These are phyloP conservation scores for Aphis craccivora DNA, from an alignment of 1,140 invertebrate species.

Conservation along the genomic window DNA sequence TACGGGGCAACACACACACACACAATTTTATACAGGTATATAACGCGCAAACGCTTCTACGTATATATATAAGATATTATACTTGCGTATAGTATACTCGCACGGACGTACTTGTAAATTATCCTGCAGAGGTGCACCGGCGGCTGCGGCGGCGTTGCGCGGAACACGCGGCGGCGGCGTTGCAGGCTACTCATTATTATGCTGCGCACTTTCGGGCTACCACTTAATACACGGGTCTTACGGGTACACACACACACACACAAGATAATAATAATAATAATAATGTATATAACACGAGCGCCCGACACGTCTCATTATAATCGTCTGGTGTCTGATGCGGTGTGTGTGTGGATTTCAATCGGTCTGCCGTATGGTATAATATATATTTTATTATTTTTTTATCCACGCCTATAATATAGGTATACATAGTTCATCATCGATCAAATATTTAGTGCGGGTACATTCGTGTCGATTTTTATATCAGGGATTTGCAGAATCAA, in stretches of 20 bases:
- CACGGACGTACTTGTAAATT: too few relatives aligned
- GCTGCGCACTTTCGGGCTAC: constrained; percentile 36
- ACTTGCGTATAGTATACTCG: background rate
- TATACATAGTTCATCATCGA: background rate
- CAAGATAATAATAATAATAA: background rate
- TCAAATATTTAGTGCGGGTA: background rate
- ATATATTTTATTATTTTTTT: background rate
- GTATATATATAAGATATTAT: background rate
- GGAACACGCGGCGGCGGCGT: background rate
- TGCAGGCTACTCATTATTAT: constrained; percentile 42
- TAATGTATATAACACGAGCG: background rate
- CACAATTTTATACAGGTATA: background rate
- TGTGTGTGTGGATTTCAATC: background rate
- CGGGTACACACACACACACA: background rate
- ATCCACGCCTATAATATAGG: background rate
- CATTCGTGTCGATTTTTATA: background rate
- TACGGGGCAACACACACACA: constrained; percentile 25
- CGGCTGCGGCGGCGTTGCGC: background rate
- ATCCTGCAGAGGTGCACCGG: background rate
- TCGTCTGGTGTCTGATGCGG: background rate
- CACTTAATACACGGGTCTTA: constrained; percentile 13
- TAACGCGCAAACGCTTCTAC: background rate
- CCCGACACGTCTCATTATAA: constrained; percentile 16
- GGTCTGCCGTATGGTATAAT: background rate
- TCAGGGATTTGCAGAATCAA: background rate